Evolutionary conservation across 2,888 invertebrate species (phyloP).

Genomic region (Drosophila meridiana): DNA sequence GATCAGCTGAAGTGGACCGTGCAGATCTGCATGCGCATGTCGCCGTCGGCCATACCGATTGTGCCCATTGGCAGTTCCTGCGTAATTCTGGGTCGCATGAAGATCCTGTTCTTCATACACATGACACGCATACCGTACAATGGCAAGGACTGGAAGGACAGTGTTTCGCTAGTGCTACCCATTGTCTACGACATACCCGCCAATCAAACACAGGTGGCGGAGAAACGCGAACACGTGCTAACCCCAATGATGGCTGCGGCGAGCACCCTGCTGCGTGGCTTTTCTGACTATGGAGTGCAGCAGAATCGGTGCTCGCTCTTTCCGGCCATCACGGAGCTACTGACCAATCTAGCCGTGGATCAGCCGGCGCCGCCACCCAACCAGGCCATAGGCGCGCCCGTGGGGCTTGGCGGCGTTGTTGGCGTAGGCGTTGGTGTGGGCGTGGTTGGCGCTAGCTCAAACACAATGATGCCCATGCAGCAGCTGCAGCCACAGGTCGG

Average conservation of each 20-base stretch:
- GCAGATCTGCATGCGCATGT: constrained; percentile 96
- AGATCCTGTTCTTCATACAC: constrained; percentile 95
- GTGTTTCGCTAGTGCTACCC: constrained; percentile 92
- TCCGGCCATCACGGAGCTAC: constrained; percentile 94
- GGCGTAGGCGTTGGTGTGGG: constrained; percentile 72
- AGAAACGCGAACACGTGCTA: constrained; percentile 89
- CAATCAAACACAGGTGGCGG: constrained; percentile 94
- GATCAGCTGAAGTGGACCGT: constrained; percentile 93
- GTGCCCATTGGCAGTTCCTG: constrained; percentile 96
- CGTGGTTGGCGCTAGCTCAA: constrained; percentile 85
- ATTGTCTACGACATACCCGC: constrained; percentile 95
- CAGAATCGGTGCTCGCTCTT: constrained; percentile 96
- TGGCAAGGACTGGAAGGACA: constrained; percentile 88
- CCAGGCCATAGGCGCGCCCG: constrained; percentile 85
- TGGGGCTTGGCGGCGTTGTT: constrained; percentile 44
- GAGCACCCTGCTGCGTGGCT: constrained; percentile 88
- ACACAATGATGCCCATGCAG: constrained; percentile 87
- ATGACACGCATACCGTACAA: constrained; percentile 89
- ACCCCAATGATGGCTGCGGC: constrained; percentile 88
- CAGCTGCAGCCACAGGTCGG: constrained; percentile 83
- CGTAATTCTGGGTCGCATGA: constrained; percentile 93
- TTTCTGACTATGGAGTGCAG: constrained; percentile 90
- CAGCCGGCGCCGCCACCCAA: constrained; percentile 88
- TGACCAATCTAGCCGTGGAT: constrained; percentile 94
- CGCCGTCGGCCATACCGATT: constrained; percentile 93